Evolutionary conservation across 2,888 invertebrate genomes (phyloP), one percentile per base, ranked within the genome.

Genomic region (Lucinisca nassula): DNA sequence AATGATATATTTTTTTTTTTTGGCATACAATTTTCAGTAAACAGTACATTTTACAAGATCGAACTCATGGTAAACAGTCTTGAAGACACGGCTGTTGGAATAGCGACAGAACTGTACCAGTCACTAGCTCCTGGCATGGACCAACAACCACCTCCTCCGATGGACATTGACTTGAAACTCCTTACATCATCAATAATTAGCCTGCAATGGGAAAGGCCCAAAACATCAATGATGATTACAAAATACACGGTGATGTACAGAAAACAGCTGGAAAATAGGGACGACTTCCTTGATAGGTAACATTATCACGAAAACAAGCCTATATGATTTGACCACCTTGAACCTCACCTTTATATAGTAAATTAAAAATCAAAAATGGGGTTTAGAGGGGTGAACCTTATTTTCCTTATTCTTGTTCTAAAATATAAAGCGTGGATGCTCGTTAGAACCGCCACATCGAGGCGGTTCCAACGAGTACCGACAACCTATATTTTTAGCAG

Each of bases 61-160:
- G 85, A 90, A 27, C 88, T 92, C 45, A 85, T 90, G 82, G 90
- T 89, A 6, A 76, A 80, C 55, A 78, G 86, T 14, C 51, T 72
- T 14, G 80, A 82, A 14, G 82, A 96, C 37, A 82, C 78, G 17
- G 84, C 90, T 0, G 70, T 89, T 10, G 88, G 90, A 24, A 89
- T 80, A 10, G 91, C 90, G 0, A 88, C 84, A 8, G 86, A 87
- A 14, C 67, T 85, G 37, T 91, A 91, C 67, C 90, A 92, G 82
- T 85, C 90, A 12, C 77, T 84, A 1, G 67, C 55, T 21, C 91
- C 90, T 0, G 78, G 79, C 14, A 79, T 79, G 27, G 35, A 49
- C 0, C 89, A 85, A 27, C 84, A 89, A 24, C 92, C 92, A 10
- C 92, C 91, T 10, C 92, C 92, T 0, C 92, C 92, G 0, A 61